Evolutionary conservation across 2,888 invertebrate species (phyloP).

Genomic region (Agapetus fuscipes): DNA sequence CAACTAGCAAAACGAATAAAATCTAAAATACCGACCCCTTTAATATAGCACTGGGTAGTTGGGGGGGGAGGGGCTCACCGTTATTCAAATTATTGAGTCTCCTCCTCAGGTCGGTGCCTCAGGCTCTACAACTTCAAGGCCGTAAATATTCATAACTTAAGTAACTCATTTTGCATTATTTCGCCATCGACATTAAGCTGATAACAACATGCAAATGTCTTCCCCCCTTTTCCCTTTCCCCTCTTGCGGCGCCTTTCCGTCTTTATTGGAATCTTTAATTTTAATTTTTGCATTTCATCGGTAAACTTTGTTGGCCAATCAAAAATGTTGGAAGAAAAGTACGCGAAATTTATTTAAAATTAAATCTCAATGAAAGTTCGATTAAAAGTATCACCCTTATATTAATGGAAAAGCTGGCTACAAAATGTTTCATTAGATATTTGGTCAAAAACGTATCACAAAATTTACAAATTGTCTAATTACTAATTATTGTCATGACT

Average conservation of each 20-base stretch:
- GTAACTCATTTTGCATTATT: conserved; percentile 21
- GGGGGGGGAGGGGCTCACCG: conserved; percentile 1
- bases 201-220: conserved; percentile 19
- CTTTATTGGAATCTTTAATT: background rate
- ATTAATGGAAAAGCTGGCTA: too few relatives aligned
- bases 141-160: conserved; percentile 21
- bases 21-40: conserved; percentile 12
- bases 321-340: too few relatives aligned
- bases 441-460: too few relatives aligned
- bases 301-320: too few relatives aligned
- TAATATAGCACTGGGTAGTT: too few relatives aligned
- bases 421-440: too few relatives aligned
- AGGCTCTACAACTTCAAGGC: conserved; percentile 15
- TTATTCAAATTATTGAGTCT: conserved; percentile 18
- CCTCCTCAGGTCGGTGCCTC: conserved; percentile 9
- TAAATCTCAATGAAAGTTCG: too few relatives aligned
- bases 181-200: conserved; percentile 16
- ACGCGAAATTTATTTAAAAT: too few relatives aligned
- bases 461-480: too few relatives aligned
- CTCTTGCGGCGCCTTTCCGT: background rate
- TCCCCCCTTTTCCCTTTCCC: background rate
- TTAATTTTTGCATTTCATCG: too few relatives aligned
- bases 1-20: conserved; percentile 5
- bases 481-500: too few relatives aligned
- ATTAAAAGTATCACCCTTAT: too few relatives aligned